Percentiles rank a stretch among this genome's conserved stretches.
phyloP scores from a whole-genome alignment of 2,797 vertebrate species.

The Pantherophis alleghaniensis region DNA sequence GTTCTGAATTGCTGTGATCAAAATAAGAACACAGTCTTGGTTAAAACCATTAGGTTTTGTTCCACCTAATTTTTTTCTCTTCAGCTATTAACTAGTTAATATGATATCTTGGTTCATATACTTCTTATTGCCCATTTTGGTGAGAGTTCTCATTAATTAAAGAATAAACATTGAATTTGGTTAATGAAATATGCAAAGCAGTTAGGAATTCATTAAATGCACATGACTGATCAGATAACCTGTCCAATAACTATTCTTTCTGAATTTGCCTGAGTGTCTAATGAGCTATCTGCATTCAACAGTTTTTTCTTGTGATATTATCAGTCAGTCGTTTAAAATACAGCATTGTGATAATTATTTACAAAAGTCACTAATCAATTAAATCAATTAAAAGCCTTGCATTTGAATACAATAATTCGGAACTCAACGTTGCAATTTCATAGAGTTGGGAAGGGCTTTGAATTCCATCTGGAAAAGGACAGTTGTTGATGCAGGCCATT shows the following conservation, averaged over 20 bases:
- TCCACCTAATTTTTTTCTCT: not conserved
- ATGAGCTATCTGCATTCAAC: not conserved
- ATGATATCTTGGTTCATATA: constrained; percentile 11
- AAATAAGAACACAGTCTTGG: not conserved
- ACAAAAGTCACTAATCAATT: not conserved
- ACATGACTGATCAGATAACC: constrained; percentile 24
- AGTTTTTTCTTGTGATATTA: not conserved
- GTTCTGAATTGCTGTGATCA: not conserved
- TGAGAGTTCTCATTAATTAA: constrained; percentile 25
- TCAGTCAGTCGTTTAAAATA: not conserved
- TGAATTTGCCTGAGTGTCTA: constrained; percentile 20
- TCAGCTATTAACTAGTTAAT: constrained; percentile 9
- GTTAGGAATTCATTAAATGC: constrained; percentile 16
- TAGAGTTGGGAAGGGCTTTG: not conserved
- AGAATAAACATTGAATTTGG: constrained; percentile 15
- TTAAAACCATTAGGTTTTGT: constrained; percentile 24
- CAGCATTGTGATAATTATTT: constrained; percentile 1
- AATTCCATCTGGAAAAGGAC: not conserved
- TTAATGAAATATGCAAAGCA: constrained; percentile 16
- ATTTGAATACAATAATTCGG: not conserved
- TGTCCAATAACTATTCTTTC: constrained; percentile 1
- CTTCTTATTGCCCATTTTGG: not conserved
- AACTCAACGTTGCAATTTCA: not conserved
- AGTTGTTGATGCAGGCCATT: not conserved
- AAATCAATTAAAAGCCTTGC: constrained; percentile 5